Evolutionary conservation across 1,140 invertebrate genomes (phyloP).

Genomic region (Gonioctena quinquepunctata): DNA sequence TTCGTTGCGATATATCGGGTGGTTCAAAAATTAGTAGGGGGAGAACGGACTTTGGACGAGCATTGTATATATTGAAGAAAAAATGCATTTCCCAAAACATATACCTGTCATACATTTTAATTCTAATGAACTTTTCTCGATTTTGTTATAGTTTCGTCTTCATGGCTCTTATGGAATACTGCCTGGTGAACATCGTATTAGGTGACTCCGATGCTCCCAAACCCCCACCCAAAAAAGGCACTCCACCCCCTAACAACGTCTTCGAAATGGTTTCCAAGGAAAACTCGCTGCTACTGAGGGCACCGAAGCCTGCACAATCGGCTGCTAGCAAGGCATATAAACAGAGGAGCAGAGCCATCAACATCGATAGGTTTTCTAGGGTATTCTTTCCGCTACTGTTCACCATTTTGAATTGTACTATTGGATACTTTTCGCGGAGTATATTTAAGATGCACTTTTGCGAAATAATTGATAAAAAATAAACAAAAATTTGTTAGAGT

Average conservation of each 20-base stretch:
- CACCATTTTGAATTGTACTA: conserved; percentile 83
- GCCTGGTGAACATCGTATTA: conserved; percentile 86
- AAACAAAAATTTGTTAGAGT: too few relatives aligned
- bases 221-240: conserved; percentile 56
- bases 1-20: too few relatives aligned
- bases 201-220: conserved; percentile 70
- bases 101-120: neutral
- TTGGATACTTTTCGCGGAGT: conserved; percentile 87
- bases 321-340: conserved; percentile 62
- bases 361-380: conserved; percentile 83
- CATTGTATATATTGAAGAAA: too few relatives aligned
- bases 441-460: too few relatives aligned
- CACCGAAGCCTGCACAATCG: conserved; percentile 23
- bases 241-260: conserved; percentile 57
- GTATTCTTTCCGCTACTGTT: conserved; percentile 88
- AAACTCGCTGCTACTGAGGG: conserved; percentile 36
- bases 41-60: too few relatives aligned
- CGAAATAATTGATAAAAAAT: too few relatives aligned
- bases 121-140: too few relatives aligned
- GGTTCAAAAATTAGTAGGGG: too few relatives aligned
- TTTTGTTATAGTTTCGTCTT: conserved; percentile 78
- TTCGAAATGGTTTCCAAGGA: conserved; percentile 55
- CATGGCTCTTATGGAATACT: conserved; percentile 93
- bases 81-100: too few relatives aligned
- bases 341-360: conserved; percentile 75